phyloP scores from a whole-genome alignment of 2,797 vertebrate genomes.

The Allobates femoralis region DNA sequence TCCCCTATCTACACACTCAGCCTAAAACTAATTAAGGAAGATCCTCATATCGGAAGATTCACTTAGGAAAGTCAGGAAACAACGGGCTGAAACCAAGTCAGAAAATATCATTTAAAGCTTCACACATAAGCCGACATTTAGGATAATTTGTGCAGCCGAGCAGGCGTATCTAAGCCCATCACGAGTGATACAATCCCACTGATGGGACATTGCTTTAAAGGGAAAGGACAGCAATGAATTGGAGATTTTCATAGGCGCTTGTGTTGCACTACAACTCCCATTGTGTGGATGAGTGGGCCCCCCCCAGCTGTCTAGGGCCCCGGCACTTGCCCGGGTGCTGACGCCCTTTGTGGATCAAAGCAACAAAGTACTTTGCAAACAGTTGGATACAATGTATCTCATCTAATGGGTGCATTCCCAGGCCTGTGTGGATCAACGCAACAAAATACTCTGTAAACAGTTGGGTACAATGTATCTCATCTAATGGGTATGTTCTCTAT shows the following conservation, averaged over 20 bases:
- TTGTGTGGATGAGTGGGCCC: no score
- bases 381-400: no score
- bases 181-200: not conserved
- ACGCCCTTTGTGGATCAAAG: no score
- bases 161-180: not conserved
- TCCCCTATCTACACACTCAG: conserved; percentile 20
- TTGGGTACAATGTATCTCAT: no score
- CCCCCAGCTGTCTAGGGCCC: no score
- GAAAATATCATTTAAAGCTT: conserved; percentile 1
- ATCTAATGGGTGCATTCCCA: no score
- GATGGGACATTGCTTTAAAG: not conserved
- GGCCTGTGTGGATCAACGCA: no score
- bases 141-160: not conserved
- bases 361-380: no score
- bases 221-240: not conserved
- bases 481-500: not conserved
- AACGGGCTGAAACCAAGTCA: not conserved
- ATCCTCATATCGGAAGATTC: no score
- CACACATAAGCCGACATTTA: not conserved
- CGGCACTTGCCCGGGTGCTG: no score
- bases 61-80: not conserved
- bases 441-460: no score
- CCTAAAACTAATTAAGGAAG: conserved; percentile 25
- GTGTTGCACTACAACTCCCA: not conserved
- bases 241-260: not conserved